Conservation (phyloP, 2,888 invertebrate species). For the Laothoe populi region DNA sequence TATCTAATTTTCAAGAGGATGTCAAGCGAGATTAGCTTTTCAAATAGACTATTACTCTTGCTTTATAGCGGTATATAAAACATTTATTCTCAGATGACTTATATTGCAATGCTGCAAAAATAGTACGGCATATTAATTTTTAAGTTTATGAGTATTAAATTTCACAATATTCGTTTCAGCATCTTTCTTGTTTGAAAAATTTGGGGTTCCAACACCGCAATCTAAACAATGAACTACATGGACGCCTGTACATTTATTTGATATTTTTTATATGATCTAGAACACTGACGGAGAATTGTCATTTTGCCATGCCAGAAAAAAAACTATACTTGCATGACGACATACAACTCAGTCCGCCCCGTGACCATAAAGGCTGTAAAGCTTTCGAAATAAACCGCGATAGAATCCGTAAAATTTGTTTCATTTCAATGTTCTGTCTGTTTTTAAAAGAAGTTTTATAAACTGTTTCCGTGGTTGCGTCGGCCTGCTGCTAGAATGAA, state of each 20-base stretch:
- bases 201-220: constrained; percentile 43
- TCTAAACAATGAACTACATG: constrained; percentile 39
- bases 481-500: background rate
- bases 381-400: too few relatives aligned
- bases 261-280: constrained; percentile 33
- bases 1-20: too few relatives aligned
- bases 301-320: too few relatives aligned
- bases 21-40: constrained; percentile 44
- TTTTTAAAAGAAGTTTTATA: too few relatives aligned
- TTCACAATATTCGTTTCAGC: constrained; percentile 45
- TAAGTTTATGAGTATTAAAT: too few relatives aligned
- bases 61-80: constrained; percentile 27
- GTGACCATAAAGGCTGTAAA: too few relatives aligned
- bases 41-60: constrained; percentile 45
- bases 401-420: too few relatives aligned
- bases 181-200: constrained; percentile 42
- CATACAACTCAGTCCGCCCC: too few relatives aligned
- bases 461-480: background rate
- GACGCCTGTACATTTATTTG: constrained; percentile 53
- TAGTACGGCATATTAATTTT: too few relatives aligned
- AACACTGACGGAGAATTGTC: constrained; percentile 53
- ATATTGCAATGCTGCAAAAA: too few relatives aligned
- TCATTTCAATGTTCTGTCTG: too few relatives aligned
- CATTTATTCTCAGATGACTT: constrained; percentile 35
- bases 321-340: too few relatives aligned